Base-by-base conservation (phyloP, 2,797 vertebrate genomes). In the Enteromius unitaeniatus region DNA sequence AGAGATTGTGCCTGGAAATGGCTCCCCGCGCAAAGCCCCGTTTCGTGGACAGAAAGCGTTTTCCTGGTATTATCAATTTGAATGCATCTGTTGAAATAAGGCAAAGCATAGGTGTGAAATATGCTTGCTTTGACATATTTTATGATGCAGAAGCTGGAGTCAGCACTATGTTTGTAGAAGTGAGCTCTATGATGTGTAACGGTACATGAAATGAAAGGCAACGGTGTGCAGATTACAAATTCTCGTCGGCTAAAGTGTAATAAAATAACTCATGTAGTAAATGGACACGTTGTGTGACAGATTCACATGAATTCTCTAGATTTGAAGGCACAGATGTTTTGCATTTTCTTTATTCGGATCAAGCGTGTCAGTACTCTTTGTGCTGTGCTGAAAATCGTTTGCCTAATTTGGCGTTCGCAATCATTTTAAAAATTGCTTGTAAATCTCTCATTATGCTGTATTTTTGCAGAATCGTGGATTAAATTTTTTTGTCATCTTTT, bases 191-290 rank as follows among this genome's bases (percentile, higher is more conserved):
- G 78, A 51, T 70, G 82, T 79, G 49, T 68, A 84, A 70, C 53
- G 34, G 15, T 74, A 79, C 77, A 84, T 84, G 79, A 84, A 84
- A 81, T 86, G 42, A 76, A 84, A 86, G 42, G 47, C 65, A 65
- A 47, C 21, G 34, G 69, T 31, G 81, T 49, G 65, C 58, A 65
- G 42, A 40, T 78, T 81, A 34, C 28, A 23, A 51, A 78, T 47
- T 68, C 75, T 34, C 9, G 67, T 74, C 77, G 81, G 26, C 80
- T 83, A 74, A 79, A 62, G 81, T 75, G 23, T 75, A 5, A 78
- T 86, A 82, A 62, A 72, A 68, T 58, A 82, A 79, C 26, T 79
- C 68, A 15, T 58, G 67, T 21, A 23, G 40, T 51, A 70, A 82
- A 75, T 67, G 49, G 75, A 79, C 79, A 55, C 10, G 60, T 69